Evolutionary conservation across 2,888 invertebrate species (phyloP), one percentile per base, ranked within the genome.

Genomic region (Mechanitis mazaeus): DNA sequence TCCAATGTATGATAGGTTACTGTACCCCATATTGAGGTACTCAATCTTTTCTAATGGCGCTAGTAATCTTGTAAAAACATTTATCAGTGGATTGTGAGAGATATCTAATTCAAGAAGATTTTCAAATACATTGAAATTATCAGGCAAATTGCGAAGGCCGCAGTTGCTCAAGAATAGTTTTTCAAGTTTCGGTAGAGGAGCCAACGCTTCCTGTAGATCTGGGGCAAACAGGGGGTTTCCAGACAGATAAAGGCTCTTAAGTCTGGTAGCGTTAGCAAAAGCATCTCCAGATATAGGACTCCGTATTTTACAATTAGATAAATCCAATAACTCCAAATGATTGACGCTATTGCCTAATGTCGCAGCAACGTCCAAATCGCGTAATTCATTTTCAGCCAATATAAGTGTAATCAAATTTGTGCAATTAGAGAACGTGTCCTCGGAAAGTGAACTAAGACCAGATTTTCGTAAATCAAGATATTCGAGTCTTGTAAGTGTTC

Each of bases 21-120:
- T 94, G 75, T 93, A 94, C 5, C 94, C 94, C 94, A 94, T 94
- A 76, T 94, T 94, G 3, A 94, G 82, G 72, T 93, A 93, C 77
- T 93, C 93, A 45, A 94, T 80, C 12, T 93, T 92, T 64, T 92
- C 91, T 1, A 94, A 78, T 0, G 94, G 94, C 2, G 92, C 92
- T 28, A 94, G 78, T 35, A 94, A 77, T 70, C 91, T 91, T 6
- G 93, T 92, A 75, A 94, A 94, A 0, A 93, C 94, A 71, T 94
- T 92, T 54, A 92, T 91, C 1, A 94, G 81, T 1, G 94, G 94
- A 79, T 94, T 94, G 73, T 93, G 91, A 0, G 94, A 94, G 73
- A 94, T 93, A 72, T 94, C 94, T 47, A 94, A 83, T 73, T 94
- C 93, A 70, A 92, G 90, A 28, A 94, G 87, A 73, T 93, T 91